Evolutionary conservation across 2,888 invertebrate species (phyloP).

Genomic region (Heliconius aoede): DNA sequence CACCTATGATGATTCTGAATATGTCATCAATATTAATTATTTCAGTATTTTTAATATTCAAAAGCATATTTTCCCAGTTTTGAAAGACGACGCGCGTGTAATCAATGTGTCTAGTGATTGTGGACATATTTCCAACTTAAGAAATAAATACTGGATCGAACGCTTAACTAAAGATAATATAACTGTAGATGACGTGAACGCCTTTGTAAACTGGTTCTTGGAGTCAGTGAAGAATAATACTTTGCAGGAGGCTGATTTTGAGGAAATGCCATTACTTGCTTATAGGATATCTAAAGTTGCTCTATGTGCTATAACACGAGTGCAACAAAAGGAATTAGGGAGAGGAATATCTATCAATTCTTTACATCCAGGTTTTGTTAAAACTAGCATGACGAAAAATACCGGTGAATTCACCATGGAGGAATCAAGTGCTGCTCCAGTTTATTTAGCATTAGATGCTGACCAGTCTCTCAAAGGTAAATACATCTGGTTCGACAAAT

Average conservation of each 20-base stretch:
- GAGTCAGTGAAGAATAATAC: conserved; percentile 50
- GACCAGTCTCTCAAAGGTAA: conserved; percentile 53
- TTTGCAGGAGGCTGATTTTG: conserved; percentile 50
- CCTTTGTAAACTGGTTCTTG: conserved; percentile 53
- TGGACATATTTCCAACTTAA: conserved; percentile 53
- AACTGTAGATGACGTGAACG: conserved; percentile 49
- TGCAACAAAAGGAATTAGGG: conserved; percentile 49
- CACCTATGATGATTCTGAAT: conserved; percentile 53
- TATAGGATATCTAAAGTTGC: conserved; percentile 53
- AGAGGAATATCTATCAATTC: conserved; percentile 51
- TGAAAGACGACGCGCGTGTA: conserved; percentile 53
- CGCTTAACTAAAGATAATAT: conserved; percentile 48
- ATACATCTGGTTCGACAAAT: conserved; percentile 54
- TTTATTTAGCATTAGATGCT: conserved; percentile 52
- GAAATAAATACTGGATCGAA: conserved; percentile 51
- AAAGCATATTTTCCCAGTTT: conserved; percentile 51
- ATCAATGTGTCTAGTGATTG: conserved; percentile 53
- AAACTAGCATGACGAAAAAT: conserved; percentile 51
- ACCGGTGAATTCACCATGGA: conserved; percentile 48
- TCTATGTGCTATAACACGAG: conserved; percentile 50
- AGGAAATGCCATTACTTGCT: conserved; percentile 46
- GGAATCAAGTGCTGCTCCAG: conserved; percentile 48
- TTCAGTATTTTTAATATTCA: conserved; percentile 52
- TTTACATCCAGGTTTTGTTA: conserved; percentile 53
- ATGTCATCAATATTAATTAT: conserved; percentile 54